phyloP scores from a whole-genome alignment of 2,888 invertebrate genomes.

The Pollenia amentaria region DNA sequence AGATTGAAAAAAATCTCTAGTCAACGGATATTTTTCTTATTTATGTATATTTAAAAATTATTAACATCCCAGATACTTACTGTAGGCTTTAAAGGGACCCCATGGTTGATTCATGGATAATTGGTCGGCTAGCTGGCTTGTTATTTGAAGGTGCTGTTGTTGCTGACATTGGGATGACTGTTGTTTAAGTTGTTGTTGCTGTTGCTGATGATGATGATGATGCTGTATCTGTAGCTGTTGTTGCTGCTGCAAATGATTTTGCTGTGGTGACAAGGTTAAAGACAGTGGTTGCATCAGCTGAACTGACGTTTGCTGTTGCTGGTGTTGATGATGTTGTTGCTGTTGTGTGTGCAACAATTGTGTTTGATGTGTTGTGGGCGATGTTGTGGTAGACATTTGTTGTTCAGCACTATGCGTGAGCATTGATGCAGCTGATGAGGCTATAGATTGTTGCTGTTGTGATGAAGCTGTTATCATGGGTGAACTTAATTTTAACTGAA shows the following conservation, averaged over 20 bases:
- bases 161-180: conserved; percentile 78
- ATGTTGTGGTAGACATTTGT: conserved; percentile 59
- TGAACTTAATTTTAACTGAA: conserved; percentile 80
- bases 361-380: conserved; percentile 61
- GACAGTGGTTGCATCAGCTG: conserved; percentile 79
- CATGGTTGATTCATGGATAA: conserved; percentile 82
- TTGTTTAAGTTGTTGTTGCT: conserved; percentile 75
- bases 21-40: too few relatives aligned
- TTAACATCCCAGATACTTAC: conserved; percentile 81
- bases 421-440: conserved; percentile 68
- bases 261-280: conserved; percentile 81
- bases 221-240: conserved; percentile 78
- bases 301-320: conserved; percentile 75
- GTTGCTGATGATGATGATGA: conserved; percentile 71
- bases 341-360: conserved; percentile 67
- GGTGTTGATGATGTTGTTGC: conserved; percentile 73
- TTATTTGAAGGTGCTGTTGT: conserved; percentile 76
- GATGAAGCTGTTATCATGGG: conserved; percentile 74
- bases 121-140: conserved; percentile 80
- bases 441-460: conserved; percentile 69
- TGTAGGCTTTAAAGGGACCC: conserved; percentile 85
- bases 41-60: too few relatives aligned
- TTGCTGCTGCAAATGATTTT: conserved; percentile 77
- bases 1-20: too few relatives aligned
- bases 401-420: conserved; percentile 67